Percentiles rank a stretch among this genome's conserved stretches.
These are phyloP conservation scores for pig (Sus scrofa) DNA, from an alignment of 2,113 vertebrate genomes.

Conservation along the genomic window T2T-Sscrofa CM000812.6:211843501-211844000, in stretches of 20 bases:
- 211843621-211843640: background rate
- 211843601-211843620: background rate
- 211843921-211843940: background rate
- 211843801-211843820: background rate
- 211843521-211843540: background rate
- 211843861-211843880: background rate
- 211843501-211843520: background rate
- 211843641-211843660: conserved; percentile 1
- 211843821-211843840: background rate
- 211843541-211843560: background rate
- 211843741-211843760: background rate
- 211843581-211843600: conserved; percentile 27
- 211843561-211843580: background rate
- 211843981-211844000: background rate
- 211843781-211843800: background rate
- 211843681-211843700: background rate
- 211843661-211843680: background rate
- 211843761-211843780: background rate
- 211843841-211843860: background rate
- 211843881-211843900: background rate
- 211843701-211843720: conserved; percentile 38
- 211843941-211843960: background rate
- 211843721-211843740: background rate
- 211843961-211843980: background rate
- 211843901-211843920: conserved; percentile 4